Base-by-base conservation (phyloP, 2,888 invertebrate species). In the Strigamia crassipes region DNA sequence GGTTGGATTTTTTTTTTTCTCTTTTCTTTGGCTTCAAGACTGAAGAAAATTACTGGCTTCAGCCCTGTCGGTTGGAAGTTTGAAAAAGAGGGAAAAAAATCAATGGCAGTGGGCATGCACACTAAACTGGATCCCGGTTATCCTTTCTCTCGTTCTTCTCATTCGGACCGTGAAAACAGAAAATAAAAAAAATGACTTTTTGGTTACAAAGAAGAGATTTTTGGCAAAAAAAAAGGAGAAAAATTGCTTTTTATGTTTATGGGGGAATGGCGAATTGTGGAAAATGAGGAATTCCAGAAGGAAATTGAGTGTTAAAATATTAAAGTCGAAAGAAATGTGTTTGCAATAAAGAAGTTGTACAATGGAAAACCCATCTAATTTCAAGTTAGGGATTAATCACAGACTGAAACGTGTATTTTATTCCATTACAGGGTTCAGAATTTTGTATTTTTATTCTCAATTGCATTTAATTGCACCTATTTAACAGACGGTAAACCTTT, bases 51-150 rank as follows among this genome's bases (percentile, higher is more conserved):
- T 73, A 27, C 73, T 73, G 23, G 73, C 27, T 31, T 73, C 31
- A 31, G 31, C 73, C 73, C 31, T 31, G 15, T 27, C 66, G 8
- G 66, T 73, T 73, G 23, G 73, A 73, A 73, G 73, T 23, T 23
- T 13, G 73, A 73, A 73, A 73, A 31, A 31, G 3, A 18, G 23
- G 23, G 31, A n/a, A 23, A 15, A 66, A 66, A 73, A 73, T 73
- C 73, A 73, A 73, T 73, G 73, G 73, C 31, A 73, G 31, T 73
- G 73, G 73, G 73, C 73, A 73, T 73, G 66, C 66, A 66, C 66
- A 66, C 66, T 66, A 66, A 66, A 73, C 73, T 73, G 73, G 73
- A 73, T 73, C 73, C 73, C 73, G n/a, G 73, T 73, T 73, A 73
- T 73, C 73, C 73, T 31, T 73, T 73, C 31, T 73, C 73, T 73